Evolutionary conservation across 2,797 vertebrate species (phyloP).

Genomic region (Acanthornis magna): DNA sequence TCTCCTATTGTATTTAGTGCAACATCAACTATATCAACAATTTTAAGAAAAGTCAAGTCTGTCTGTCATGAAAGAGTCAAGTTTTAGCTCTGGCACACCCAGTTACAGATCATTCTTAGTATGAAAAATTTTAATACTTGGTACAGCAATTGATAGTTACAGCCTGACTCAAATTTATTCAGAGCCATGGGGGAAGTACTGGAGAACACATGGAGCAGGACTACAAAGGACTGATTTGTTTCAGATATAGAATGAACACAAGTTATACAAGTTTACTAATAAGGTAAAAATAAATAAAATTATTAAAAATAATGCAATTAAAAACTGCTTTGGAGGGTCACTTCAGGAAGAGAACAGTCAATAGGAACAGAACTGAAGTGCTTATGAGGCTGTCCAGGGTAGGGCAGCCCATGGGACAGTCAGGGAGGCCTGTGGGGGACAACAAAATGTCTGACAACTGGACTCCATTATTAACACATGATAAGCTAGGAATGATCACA

Average conservation of each 20-base stretch:
- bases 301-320: background rate
- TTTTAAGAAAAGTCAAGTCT: background rate
- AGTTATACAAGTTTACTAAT: background rate
- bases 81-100: background rate
- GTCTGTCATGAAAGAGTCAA: background rate
- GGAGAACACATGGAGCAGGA: background rate
- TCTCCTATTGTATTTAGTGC: background rate
- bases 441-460: slow-evolving; percentile 7
- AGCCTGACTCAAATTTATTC: background rate
- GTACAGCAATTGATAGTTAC: background rate
- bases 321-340: background rate
- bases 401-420: background rate
- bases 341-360: background rate
- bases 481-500: background rate
- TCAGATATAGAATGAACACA: background rate
- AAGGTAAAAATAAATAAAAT: background rate
- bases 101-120: background rate
- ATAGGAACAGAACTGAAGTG: background rate
- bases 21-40: background rate
- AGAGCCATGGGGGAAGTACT: background rate
- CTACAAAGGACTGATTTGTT: background rate
- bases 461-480: slow-evolving; percentile 7
- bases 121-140: background rate
- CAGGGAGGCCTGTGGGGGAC: background rate
- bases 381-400: background rate